Conservation (phyloP, 2,113 vertebrate species). For the Ctenodactylus gundi region DNA sequence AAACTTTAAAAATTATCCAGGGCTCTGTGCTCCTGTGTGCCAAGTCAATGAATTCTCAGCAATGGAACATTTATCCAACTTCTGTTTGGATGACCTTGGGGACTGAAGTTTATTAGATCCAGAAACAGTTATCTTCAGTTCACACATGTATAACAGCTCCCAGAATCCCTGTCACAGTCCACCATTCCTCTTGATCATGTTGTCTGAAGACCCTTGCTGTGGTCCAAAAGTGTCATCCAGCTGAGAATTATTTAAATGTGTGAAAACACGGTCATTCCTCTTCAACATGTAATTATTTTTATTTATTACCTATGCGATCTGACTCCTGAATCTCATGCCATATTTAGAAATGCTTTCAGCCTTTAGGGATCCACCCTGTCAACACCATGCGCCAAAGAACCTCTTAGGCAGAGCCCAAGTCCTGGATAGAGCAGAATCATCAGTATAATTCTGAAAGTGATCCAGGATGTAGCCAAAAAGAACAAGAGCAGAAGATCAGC, state of each 20-base stretch:
- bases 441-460: background rate
- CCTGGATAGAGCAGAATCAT: background rate
- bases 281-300: background rate
- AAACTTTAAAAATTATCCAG: background rate
- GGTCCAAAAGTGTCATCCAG: background rate
- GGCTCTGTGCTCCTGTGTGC: background rate
- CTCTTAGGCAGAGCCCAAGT: background rate
- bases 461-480: background rate
- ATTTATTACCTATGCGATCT: background rate
- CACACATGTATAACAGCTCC: background rate
- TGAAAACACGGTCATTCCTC: background rate
- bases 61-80: background rate
- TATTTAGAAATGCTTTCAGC: background rate
- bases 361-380: background rate
- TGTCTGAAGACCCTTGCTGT: background rate
- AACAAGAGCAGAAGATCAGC: background rate
- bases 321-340: background rate
- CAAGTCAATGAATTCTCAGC: background rate
- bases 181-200: background rate
- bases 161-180: background rate
- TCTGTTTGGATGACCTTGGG: background rate
- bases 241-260: background rate
- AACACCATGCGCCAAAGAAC: background rate
- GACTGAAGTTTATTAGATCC: background rate
- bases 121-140: constrained; percentile 1